Evolutionary conservation across 2,888 invertebrate genomes (phyloP).

Genomic region (Galerucella pusilla): DNA sequence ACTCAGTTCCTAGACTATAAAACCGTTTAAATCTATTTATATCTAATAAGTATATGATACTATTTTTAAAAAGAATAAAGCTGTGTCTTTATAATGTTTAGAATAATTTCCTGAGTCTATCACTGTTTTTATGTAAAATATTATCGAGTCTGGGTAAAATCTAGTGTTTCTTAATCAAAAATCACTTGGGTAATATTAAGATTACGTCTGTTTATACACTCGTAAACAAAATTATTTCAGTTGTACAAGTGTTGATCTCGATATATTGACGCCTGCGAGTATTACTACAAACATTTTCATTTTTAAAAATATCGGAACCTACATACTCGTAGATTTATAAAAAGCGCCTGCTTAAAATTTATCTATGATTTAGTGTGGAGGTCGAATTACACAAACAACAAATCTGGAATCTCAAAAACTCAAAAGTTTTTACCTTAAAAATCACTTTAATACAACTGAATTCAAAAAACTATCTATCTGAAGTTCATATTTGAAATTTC

Average conservation of each 20-base stretch:
- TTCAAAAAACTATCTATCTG: no score
- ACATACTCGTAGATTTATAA: no score
- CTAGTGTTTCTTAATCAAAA: background rate
- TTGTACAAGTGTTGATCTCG: background rate
- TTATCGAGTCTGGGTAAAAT: no score
- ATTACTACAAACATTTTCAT: background rate
- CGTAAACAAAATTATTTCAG: background rate
- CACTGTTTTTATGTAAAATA: background rate
- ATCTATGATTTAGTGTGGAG: no score
- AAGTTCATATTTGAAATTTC: no score
- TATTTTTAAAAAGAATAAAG: conserved; percentile 7
- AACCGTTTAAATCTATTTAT: conserved; percentile 2
- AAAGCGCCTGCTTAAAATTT: no score
- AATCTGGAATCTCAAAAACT: no score
- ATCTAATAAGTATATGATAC: background rate
- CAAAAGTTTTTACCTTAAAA: no score
- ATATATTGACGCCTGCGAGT: background rate
- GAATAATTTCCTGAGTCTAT: background rate
- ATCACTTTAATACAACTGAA: no score
- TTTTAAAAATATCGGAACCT: background rate
- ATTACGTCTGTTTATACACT: background rate
- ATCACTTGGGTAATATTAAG: background rate
- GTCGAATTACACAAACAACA: no score
- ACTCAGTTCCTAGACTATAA: background rate
- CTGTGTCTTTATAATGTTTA: background rate